Evolutionary conservation across 2,797 vertebrate genomes (phyloP).

Genomic region (Tragelaphus eurycerus): DNA sequence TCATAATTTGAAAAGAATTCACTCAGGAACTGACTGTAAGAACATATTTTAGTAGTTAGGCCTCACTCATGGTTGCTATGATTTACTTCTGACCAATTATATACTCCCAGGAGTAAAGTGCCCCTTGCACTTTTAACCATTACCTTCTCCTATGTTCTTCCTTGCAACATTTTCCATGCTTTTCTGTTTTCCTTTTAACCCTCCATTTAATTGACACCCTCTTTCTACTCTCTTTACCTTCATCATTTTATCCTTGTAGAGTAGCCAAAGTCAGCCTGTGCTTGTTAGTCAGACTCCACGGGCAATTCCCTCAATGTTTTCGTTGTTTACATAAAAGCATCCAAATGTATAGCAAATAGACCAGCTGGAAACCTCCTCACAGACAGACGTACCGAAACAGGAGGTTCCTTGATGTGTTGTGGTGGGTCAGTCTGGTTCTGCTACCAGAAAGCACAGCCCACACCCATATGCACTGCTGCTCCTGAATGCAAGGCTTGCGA

Average conservation of each 20-base stretch:
- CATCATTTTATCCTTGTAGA: neutral
- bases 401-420: conserved; percentile 50
- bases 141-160: neutral
- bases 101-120: neutral
- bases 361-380: conserved; percentile 70
- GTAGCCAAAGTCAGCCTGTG: conserved; percentile 40
- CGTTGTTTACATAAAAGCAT: conserved; percentile 66
- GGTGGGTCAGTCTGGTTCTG: conserved; percentile 59
- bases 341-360: conserved; percentile 76
- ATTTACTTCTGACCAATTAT: conserved; percentile 6
- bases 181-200: neutral
- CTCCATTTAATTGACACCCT: neutral
- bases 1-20: neutral
- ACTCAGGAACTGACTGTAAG: neutral
- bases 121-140: neutral
- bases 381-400: conserved; percentile 53
- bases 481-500: neutral
- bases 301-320: conserved; percentile 62
- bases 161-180: neutral
- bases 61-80: neutral
- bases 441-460: conserved; percentile 69
- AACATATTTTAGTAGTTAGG: neutral
- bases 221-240: neutral
- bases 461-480: conserved; percentile 66
- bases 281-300: conserved; percentile 47